phyloP scores from a whole-genome alignment of 1,140 invertebrate genomes.

The Mercenaria mercenaria region DNA sequence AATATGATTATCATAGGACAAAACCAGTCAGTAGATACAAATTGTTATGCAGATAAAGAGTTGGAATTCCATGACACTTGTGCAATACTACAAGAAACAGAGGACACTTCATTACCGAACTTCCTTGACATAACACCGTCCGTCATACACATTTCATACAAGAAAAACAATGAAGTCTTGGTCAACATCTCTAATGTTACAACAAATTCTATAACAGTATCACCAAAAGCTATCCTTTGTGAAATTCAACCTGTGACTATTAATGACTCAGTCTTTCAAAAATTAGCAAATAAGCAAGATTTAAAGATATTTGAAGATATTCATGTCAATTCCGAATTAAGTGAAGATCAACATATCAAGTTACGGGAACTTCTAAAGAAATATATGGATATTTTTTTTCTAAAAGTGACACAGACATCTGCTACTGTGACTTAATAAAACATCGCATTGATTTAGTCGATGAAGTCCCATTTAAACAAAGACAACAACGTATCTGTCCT shows the following conservation, averaged over 20 bases:
- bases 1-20: conserved; percentile 13
- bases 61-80: background rate
- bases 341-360: background rate
- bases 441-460: conserved; percentile 64
- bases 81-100: conserved; percentile 36
- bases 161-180: background rate
- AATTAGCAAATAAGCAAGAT: background rate
- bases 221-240: conserved; percentile 45
- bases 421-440: conserved; percentile 35
- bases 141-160: background rate
- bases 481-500: conserved; percentile 55
- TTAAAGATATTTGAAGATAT: background rate
- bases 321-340: conserved; percentile 15
- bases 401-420: conserved; percentile 55
- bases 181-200: conserved; percentile 33
- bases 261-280: background rate
- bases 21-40: conserved; percentile 12
- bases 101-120: conserved; percentile 3
- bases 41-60: conserved; percentile 22
- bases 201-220: conserved; percentile 13
- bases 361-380: conserved; percentile 16
- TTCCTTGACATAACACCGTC: conserved; percentile 9
- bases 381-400: conserved; percentile 54
- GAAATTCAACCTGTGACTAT: conserved; percentile 43
- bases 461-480: conserved; percentile 60